A percentile compares a stretch with the other conserved stretches of the same genome.
Evolutionary conservation across 2,888 invertebrate genomes (phyloP).

Genomic region (Tachina grossa): DNA sequence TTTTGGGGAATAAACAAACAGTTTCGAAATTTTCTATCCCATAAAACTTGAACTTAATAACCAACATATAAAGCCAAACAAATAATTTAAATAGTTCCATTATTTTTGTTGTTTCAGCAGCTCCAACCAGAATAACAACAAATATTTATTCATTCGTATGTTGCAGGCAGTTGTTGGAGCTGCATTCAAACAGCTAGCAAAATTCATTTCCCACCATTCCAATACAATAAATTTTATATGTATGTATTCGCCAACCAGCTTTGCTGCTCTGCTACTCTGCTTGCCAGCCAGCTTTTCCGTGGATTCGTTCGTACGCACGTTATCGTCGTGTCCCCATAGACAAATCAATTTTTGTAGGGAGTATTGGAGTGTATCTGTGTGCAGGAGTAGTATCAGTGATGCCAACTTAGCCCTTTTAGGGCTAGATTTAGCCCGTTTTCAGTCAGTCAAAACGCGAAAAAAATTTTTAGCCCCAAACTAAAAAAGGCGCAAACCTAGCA

Average conservation of each 20-base stretch:
- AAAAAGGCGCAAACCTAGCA: no score
- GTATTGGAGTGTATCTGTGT: constrained; percentile 2
- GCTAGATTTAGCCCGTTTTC: no score
- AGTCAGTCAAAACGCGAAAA: no score
- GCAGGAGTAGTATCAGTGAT: constrained; percentile 40
- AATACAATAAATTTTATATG: constrained; percentile 3
- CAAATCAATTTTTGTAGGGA: constrained; percentile 33
- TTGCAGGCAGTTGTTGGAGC: not conserved
- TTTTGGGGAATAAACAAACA: constrained; percentile 21
- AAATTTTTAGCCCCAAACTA: no score
- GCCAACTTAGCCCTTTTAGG: no score
- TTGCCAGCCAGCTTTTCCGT: not conserved
- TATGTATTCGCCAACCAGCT: not conserved
- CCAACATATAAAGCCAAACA: constrained; percentile 16
- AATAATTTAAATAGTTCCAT: constrained; percentile 45
- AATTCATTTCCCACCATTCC: constrained; percentile 15
- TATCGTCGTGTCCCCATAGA: constrained; percentile 25
- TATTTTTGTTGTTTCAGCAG: constrained; percentile 29
- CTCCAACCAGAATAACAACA: constrained; percentile 3
- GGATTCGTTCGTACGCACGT: constrained; percentile 13
- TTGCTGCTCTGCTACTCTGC: not conserved
- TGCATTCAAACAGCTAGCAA: constrained; percentile 8
- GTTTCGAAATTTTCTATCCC: not conserved
- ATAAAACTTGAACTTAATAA: not conserved
- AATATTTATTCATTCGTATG: constrained; percentile 28